Conservation (phyloP, 2,888 invertebrate species). For the Tenthredo livida region DNA sequence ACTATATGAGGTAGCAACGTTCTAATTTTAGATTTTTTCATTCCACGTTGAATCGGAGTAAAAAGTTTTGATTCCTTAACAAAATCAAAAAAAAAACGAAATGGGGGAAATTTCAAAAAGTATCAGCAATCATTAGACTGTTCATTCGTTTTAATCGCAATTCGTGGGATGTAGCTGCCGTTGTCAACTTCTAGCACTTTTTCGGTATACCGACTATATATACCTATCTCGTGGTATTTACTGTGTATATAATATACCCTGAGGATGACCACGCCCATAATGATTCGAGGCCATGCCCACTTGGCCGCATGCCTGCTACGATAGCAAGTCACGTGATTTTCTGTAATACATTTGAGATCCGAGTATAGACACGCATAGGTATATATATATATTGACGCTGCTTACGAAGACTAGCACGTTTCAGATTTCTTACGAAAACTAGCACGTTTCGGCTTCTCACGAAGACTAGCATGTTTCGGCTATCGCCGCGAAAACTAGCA, state of each 20-base stretch:
- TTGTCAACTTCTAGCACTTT: neutral
- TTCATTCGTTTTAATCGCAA: neutral
- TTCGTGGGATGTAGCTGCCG: neutral
- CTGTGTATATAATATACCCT: conserved; percentile 28
- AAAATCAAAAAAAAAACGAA: neutral
- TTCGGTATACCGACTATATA: conserved; percentile 24
- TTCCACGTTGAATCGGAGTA: neutral
- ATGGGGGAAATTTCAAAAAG: neutral
- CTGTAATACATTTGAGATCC: neutral
- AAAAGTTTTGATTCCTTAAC: neutral
- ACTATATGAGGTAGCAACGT: too few species aligned
- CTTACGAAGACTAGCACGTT: too few species aligned
- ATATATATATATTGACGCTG: too few species aligned
- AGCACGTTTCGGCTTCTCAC: too few species aligned
- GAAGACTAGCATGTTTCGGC: too few species aligned
- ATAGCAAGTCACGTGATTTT: conserved; percentile 30
- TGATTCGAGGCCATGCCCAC: conserved; percentile 73
- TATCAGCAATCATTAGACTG: neutral
- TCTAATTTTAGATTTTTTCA: neutral
- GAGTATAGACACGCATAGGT: neutral
- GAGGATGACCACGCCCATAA: conserved; percentile 70
- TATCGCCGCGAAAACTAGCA: too few species aligned
- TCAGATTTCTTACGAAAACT: too few species aligned
- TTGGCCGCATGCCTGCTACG: conserved; percentile 48
- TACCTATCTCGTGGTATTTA: conserved; percentile 22